Percentiles rank a stretch among this genome's conserved stretches.
phyloP scores from a whole-genome alignment of 2,888 invertebrate genomes.

The Pharmacophagus antenor region DNA sequence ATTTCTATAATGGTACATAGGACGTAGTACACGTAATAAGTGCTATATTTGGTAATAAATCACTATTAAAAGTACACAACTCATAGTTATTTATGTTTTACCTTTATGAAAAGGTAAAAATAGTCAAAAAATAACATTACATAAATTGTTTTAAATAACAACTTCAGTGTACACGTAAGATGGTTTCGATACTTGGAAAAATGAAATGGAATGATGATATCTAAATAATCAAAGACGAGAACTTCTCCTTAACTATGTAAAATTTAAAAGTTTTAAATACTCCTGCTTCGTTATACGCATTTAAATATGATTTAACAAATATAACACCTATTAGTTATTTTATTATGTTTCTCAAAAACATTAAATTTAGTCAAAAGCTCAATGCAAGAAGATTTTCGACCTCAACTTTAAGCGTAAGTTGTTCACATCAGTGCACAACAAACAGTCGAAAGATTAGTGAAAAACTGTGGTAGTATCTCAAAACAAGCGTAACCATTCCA shows the following conservation, averaged over 20 bases:
- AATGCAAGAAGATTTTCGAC: not conserved
- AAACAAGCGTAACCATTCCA: conserved; percentile 28
- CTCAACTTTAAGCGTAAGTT: conserved; percentile 1
- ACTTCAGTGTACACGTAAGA: conserved; percentile 20
- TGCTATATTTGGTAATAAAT: conserved; percentile 26
- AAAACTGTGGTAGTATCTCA: conserved; percentile 48
- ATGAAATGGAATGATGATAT: conserved; percentile 50
- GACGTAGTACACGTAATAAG: conserved; percentile 21
- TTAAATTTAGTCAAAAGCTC: conserved; percentile 14
- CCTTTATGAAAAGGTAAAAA: not conserved
- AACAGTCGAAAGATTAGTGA: conserved; percentile 33
- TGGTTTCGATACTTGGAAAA: conserved; percentile 48
- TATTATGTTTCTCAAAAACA: conserved; percentile 18
- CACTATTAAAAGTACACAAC: conserved; percentile 13
- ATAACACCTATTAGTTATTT: conserved; percentile 54
- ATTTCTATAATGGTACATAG: conserved; percentile 27
- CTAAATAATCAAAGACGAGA: conserved; percentile 5
- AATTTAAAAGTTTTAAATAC: conserved; percentile 27
- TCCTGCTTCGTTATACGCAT: conserved; percentile 11
- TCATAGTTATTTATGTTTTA: conserved; percentile 5
- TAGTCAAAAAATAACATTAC: not conserved
- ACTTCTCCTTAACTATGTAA: not conserved
- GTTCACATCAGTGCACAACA: conserved; percentile 6
- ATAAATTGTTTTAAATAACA: not conserved
- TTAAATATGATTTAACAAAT: conserved; percentile 45